Base-by-base conservation (phyloP, 1,140 invertebrate species). In the Gryon sp. region DNA sequence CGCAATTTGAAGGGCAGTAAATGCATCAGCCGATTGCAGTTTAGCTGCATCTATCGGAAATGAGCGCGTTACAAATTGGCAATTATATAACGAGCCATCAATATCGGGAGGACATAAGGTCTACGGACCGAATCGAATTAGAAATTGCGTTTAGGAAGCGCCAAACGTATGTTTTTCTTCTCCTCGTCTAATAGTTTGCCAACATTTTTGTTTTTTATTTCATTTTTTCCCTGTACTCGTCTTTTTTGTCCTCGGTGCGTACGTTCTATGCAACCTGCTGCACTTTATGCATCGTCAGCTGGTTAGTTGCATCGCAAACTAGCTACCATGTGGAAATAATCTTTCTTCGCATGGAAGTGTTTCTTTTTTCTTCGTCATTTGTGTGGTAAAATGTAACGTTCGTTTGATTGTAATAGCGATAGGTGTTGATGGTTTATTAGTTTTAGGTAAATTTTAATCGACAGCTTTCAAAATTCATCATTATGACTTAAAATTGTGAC, bases 111-210 rank as follows among this genome's bases (percentile, higher is more conserved):
- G 72, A 79, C 82, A 82, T 79, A 82, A 83, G 82, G 83, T 83
- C 41, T 81, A 81, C 57, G 68, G 69, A 59, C 41, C 32, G 73
- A 75, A 69, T 80, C 50, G 81, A 83, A 82, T 84, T 84, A 84
- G 82, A 83, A 84, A 83, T 80, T 81, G 80, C 80, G 80, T 79
- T 82, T 83, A 77, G 78, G 65, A 73, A 73, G 60, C 73, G 59
- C 66, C 59, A 28, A 50, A 30, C 78, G 73, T 65, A 70, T 77
- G 63, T 76, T 55, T 65, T 36, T 43, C 20, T 26, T 66, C 26
- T n/a, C 15, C 14, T n/a, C 11, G 32, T 53, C 40, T 63, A 72
- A 62, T 68, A 43, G 50, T 38, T 20, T 14, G 8, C 12, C 11
- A n/a, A n/a, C n/a, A 2, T 38, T 50, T 40, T 45, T 59, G 16